Percentiles rank a stretch among this genome's conserved stretches.
Evolutionary conservation across 2,797 vertebrate species (phyloP).

Genomic region (Carapus acus): DNA sequence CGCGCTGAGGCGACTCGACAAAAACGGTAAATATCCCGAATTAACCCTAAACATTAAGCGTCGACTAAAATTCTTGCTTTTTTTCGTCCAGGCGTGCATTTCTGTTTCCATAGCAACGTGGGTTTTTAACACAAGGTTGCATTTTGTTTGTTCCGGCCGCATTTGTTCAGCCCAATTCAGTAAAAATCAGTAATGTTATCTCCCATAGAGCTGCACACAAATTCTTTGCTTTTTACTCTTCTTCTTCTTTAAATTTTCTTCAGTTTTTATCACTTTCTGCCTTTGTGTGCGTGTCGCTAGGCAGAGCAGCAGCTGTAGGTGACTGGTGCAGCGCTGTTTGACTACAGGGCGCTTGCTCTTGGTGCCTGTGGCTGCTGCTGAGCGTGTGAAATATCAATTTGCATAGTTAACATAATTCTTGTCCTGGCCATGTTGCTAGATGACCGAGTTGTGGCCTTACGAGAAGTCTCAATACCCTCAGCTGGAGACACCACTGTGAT

Average conservation of each 20-base stretch:
- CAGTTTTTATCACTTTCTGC: conserved; percentile 5
- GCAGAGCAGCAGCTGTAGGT: too few species aligned
- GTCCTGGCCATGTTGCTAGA: conserved; percentile 58
- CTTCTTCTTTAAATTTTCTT: conserved; percentile 5
- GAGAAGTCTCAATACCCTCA: conserved; percentile 53
- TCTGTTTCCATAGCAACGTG: conserved; percentile 40
- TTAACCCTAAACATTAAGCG: neutral
- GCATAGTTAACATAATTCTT: too few species aligned
- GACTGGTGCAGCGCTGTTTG: too few species aligned
- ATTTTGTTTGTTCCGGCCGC: neutral
- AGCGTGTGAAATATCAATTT: neutral
- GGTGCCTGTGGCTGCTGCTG: neutral
- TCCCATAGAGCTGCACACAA: neutral
- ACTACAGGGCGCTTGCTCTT: neutral
- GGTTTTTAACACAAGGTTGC: neutral
- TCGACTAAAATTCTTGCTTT: neutral
- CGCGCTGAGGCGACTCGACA: conserved; percentile 56
- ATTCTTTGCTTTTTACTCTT: conserved; percentile 32
- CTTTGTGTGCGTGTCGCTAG: neutral
- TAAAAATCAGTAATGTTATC: neutral
- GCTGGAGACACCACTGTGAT: conserved; percentile 24
- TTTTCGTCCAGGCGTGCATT: neutral
- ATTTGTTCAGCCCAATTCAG: too few species aligned
- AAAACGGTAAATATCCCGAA: conserved; percentile 54
- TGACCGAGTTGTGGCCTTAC: conserved; percentile 52